These are phyloP conservation scores for Lumbricus terrestris DNA, from an alignment of 2,888 invertebrate genomes.

Conservation along the genomic window DNA sequence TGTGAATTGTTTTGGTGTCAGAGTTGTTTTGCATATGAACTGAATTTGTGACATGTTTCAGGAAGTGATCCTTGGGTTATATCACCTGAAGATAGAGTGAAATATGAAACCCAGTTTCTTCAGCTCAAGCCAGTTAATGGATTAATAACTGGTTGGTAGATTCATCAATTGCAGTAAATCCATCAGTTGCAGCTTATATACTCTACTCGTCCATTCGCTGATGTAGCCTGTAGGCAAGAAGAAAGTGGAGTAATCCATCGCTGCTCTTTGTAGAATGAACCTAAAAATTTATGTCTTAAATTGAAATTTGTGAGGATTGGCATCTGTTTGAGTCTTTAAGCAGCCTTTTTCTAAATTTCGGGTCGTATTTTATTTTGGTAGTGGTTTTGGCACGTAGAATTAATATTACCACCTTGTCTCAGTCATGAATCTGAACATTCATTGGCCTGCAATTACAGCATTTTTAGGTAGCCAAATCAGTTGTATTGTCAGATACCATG, in stretches of 20 bases:
- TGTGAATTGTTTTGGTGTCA: neutral
- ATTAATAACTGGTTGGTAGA: constrained; percentile 70
- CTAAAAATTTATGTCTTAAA: neutral
- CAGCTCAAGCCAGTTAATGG: constrained; percentile 82
- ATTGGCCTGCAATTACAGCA: neutral
- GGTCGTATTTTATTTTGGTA: neutral
- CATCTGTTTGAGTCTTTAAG: neutral
- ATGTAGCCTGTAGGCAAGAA: neutral
- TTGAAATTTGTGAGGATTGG: neutral
- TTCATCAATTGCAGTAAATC: neutral
- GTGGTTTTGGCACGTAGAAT: neutral
- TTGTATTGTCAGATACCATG: neutral
- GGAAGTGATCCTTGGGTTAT: constrained; percentile 73
- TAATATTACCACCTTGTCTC: neutral
- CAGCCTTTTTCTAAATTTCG: neutral
- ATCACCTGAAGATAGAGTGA: constrained; percentile 78
- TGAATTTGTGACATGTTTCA: neutral
- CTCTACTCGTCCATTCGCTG: neutral
- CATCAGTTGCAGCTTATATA: neutral
- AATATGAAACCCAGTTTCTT: constrained; percentile 88
- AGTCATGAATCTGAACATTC: neutral
- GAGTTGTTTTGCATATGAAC: neutral
- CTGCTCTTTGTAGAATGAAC: neutral
- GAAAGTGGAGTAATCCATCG: no score
- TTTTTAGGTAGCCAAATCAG: neutral